Conservation (phyloP, 1,140 invertebrate species). For the Rhagoletis zephyria region DNA sequence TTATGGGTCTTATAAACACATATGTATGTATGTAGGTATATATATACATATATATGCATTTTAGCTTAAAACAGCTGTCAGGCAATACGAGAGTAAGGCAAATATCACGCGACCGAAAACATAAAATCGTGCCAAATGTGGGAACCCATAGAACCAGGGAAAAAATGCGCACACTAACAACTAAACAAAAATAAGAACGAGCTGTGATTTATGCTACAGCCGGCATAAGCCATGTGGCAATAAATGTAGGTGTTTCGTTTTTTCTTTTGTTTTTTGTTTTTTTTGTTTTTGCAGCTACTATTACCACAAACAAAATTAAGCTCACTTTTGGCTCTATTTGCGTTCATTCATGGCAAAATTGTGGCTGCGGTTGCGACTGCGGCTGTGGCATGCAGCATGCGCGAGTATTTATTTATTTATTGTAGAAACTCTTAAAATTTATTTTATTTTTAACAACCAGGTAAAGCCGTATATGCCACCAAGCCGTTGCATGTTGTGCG, state of each 20-base stretch:
- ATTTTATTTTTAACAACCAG: not conserved
- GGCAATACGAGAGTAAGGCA: not conserved
- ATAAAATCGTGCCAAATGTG: conserved; percentile 43
- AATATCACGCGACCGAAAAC: conserved; percentile 50
- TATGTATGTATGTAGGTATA: not conserved
- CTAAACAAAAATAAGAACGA: not conserved
- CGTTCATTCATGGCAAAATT: conserved; percentile 41
- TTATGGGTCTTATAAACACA: not conserved
- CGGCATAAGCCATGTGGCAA: conserved; percentile 4
- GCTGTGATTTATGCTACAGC: conserved; percentile 25
- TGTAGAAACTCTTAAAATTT: not conserved
- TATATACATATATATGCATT: not conserved
- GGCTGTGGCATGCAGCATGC: conserved; percentile 43
- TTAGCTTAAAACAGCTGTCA: not conserved
- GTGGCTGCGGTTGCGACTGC: conserved; percentile 1
- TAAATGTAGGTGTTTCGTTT: not conserved
- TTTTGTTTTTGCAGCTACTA: not conserved
- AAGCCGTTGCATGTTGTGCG: conserved; percentile 15
- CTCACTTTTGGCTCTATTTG: conserved; percentile 41
- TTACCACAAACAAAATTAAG: conserved; percentile 48
- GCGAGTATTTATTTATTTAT: conserved; percentile 51
- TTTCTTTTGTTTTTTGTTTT: not conserved
- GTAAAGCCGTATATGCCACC: not conserved
- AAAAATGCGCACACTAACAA: not conserved
- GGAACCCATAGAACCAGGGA: not conserved